Percentiles rank a stretch among this genome's conserved stretches.
Evolutionary conservation across 2,888 invertebrate genomes (phyloP).

Genomic region (Clivina fossor): DNA sequence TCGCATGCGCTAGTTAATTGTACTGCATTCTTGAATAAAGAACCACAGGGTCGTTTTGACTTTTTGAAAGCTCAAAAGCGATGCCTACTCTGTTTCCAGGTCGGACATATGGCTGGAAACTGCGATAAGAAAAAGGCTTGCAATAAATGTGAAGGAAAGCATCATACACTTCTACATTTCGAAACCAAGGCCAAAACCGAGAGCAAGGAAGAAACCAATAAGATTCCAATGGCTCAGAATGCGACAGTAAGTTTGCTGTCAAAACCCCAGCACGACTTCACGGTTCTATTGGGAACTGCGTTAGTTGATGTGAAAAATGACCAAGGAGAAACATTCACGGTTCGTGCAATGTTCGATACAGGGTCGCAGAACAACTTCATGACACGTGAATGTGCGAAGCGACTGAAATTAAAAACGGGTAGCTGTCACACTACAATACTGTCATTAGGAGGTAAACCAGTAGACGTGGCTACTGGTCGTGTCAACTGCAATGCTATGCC

Average conservation of each 20-base stretch:
- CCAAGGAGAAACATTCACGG: conserved; percentile 18
- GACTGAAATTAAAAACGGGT: conserved; percentile 21
- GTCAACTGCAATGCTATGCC: background rate
- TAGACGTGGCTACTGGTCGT: background rate
- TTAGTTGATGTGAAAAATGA: conserved; percentile 19
- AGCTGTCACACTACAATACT: conserved; percentile 26
- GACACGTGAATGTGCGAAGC: conserved; percentile 32
- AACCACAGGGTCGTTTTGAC: too few relatives aligned
- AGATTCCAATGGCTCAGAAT: too few relatives aligned
- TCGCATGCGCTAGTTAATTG: too few relatives aligned
- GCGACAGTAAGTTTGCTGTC: too few relatives aligned
- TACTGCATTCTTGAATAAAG: too few relatives aligned
- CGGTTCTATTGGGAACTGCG: conserved; percentile 31
- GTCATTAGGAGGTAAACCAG: background rate
- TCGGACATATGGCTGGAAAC: too few relatives aligned
- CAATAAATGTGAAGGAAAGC: too few relatives aligned
- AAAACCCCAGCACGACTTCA: background rate
- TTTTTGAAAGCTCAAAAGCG: too few relatives aligned
- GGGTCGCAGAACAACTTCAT: conserved; percentile 38
- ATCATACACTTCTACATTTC: background rate
- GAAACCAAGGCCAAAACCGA: conserved; percentile 21
- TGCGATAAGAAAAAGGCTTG: too few relatives aligned
- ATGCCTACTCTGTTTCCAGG: too few relatives aligned
- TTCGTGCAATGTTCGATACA: conserved; percentile 36
- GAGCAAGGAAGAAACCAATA: too few relatives aligned